Conservation (phyloP, 2,797 vertebrate genomes). For the Prunella strophiata region DNA sequence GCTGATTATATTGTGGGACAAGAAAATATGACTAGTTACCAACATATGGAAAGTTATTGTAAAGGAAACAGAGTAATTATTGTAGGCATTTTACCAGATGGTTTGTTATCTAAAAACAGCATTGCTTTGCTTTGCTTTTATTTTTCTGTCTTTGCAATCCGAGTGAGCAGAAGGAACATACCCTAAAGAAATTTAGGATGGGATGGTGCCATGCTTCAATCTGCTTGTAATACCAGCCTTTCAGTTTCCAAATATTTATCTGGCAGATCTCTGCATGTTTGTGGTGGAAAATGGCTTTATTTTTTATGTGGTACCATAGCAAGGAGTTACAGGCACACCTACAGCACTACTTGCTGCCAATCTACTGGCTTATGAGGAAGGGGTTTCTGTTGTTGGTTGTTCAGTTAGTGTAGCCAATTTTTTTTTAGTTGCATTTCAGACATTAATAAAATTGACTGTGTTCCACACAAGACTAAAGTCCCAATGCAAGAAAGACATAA, state of each 20-base stretch:
- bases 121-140: constrained; percentile 13
- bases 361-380: not conserved
- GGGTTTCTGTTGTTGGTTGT: not conserved
- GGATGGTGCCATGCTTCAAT: not conserved
- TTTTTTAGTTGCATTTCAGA: not conserved
- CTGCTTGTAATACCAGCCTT: not conserved
- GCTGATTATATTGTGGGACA: not conserved
- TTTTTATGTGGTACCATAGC: not conserved
- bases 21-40: not conserved
- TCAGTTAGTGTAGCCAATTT: not conserved
- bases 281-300: not conserved
- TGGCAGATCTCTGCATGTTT: not conserved
- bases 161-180: not conserved
- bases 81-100: constrained; percentile 50
- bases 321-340: not conserved
- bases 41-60: constrained; percentile 37
- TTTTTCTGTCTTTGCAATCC: constrained; percentile 7
- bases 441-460: not conserved
- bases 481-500: not conserved
- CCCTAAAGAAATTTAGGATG: not conserved
- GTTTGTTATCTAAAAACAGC: constrained; percentile 17
- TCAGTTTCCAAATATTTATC: not conserved
- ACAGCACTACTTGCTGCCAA: not conserved
- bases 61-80: constrained; percentile 34
- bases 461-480: not conserved